phyloP scores from a whole-genome alignment of 64 coral and sea anemone species.

The Porites australiensis region DNA sequence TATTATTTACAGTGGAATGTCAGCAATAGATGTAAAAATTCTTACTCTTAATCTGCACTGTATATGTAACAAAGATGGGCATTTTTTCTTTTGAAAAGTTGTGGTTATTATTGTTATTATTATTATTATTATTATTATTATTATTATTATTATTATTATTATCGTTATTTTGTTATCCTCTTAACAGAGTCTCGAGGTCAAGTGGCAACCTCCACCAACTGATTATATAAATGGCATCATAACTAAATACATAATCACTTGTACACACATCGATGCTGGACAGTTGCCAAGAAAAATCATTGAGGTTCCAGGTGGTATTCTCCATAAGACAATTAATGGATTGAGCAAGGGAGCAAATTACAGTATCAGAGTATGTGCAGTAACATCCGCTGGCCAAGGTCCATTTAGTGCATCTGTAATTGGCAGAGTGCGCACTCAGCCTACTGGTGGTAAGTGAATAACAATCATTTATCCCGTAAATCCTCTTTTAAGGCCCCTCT shows the following conservation, averaged over 20 bases:
- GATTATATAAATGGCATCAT: conserved; percentile 66
- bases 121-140: too few relatives aligned
- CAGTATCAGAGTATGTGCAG: conserved; percentile 60
- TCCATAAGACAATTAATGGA: conserved; percentile 68
- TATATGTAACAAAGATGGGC: too few relatives aligned
- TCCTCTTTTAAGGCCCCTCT: not conserved
- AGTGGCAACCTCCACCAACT: conserved; percentile 70
- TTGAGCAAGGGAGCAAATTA: conserved; percentile 68
- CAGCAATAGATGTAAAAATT: too few relatives aligned
- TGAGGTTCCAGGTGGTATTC: conserved; percentile 36
- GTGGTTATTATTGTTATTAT: too few relatives aligned
- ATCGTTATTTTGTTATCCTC: not conserved
- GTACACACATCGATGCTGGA: not conserved
- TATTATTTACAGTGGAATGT: too few relatives aligned
- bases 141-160: too few relatives aligned
- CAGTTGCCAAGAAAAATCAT: not conserved
- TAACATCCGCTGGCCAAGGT: conserved; percentile 56
- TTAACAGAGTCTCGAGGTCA: conserved; percentile 81
- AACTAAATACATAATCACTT: conserved; percentile 69
- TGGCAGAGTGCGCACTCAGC: conserved; percentile 33
- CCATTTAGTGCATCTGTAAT: conserved; percentile 36
- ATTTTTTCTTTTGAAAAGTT: too few relatives aligned
- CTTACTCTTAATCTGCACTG: too few relatives aligned
- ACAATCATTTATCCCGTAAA: not conserved
- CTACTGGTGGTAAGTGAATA: conserved; percentile 48